Evolutionary conservation across 2,797 vertebrate genomes (phyloP).

Genomic region (Sebastes kiyomatsui): DNA sequence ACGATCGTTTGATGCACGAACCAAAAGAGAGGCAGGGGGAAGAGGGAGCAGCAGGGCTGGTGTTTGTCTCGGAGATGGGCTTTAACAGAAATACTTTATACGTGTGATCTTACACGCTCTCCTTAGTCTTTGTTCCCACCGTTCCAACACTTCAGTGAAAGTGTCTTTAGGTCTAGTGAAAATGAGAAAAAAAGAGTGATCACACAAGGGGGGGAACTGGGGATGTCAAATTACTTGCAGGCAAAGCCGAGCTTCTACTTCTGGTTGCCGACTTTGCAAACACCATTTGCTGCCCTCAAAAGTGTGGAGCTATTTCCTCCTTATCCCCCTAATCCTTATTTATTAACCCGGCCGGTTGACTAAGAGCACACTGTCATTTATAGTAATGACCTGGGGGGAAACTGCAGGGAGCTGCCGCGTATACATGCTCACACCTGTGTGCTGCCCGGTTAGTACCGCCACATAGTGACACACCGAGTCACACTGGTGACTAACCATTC

Average conservation of each 20-base stretch:
- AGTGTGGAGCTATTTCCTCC: conserved; percentile 65
- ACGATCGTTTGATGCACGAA: conserved; percentile 71
- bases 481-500: neutral
- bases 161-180: conserved; percentile 63
- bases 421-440: conserved; percentile 49
- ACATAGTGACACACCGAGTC: neutral
- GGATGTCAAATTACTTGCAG: conserved; percentile 55
- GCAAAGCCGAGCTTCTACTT: conserved; percentile 39
- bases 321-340: conserved; percentile 71
- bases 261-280: conserved; percentile 57
- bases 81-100: conserved; percentile 72
- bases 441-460: neutral
- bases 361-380: conserved; percentile 65
- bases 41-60: conserved; percentile 45
- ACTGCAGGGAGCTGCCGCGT: conserved; percentile 35
- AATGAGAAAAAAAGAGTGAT: conserved; percentile 36
- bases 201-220: neutral
- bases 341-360: conserved; percentile 70
- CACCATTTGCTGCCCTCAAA: conserved; percentile 67
- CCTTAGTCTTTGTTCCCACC: conserved; percentile 58
- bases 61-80: conserved; percentile 73
- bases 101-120: conserved; percentile 70
- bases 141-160: conserved; percentile 52
- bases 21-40: conserved; percentile 41
- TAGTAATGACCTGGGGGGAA: conserved; percentile 59